Evolutionary conservation across 2,797 vertebrate genomes (phyloP), one percentile per base, ranked within the genome.

Genomic region (Poeciliopsis presidionis): DNA sequence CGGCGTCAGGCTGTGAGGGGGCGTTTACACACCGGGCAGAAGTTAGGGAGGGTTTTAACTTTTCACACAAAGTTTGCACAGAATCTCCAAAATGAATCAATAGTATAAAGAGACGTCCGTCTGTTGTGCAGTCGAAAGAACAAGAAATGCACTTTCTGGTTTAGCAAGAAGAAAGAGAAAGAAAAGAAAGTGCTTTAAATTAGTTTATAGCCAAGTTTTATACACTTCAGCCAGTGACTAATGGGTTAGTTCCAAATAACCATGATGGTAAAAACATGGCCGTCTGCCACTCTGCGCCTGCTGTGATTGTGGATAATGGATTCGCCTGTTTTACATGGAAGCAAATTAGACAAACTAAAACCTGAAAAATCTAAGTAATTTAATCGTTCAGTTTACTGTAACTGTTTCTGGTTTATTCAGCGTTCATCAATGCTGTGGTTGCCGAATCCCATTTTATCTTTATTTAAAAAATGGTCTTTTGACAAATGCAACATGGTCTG

Each of bases 1-100:
- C 77, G 83, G 28, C 47, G 81, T 83, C 79, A 72, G 49, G 72
- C 84, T 89, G 83, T 86, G 83, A 81, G 53, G 28, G n/a, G 39
- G 18, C 75, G 72, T 81, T 89, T 30, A 76, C 46, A 43, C 74
- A 72, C 75, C 75, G 73, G 20, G 73, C 6, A 79, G 43, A 76
- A 45, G 61, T 78, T 73, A 84, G 74, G 71, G 75, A 45, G 18
- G 47, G 73, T 76, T 75, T 49, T 2, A 33, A 39, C 9, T 74
- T 73, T 41, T 76, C 18, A 73, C 25, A 55, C 25, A 22, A 13
- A 13, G 36, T 47, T 39, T 28, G 39, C 22, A 46, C 16, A 63
- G 53, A 43, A 63, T 61, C 43, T 33, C 30, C 57, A 9, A 72
- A 45, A 65, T 41, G 33, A 73, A 80, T 71, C 53, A 65, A 30